Base-by-base conservation (phyloP, 2,888 invertebrate species). In the Tenodera sinensis region DNA sequence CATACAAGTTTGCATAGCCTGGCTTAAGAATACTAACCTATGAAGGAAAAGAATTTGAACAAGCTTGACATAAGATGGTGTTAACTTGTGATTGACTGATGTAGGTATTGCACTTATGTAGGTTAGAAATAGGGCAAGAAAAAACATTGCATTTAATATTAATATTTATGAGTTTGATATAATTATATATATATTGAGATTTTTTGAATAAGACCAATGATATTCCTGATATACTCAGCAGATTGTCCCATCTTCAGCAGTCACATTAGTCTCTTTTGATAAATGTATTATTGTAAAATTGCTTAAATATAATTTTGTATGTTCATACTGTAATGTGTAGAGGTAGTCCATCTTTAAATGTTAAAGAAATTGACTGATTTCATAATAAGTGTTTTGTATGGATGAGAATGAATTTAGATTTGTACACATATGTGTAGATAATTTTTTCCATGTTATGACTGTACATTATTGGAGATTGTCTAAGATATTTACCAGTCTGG, bases 241-340 rank as follows among this genome's bases (percentile, higher is more conserved):
- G 54, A 71, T 71, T 71, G 54, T 20, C 54, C 54, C 54, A 71
- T 71, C 54, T 71, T 71, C 54, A 71, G 25, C 54, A 71, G 54
- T 71, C 15, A 71, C 25, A 27, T 87, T 82, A 87, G n/a, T 87
- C n/a, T 82, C 28, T 87, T 87, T 83, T 87, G 86, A 87, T 87
- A 87, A 87, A 87, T 28, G 87, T 87, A 87, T 71, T 71, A 71
- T 83, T 87, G 87, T 87, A 87, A 82, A 87, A 87, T 83, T 82
- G 82, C 27, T 81, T 30, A 6, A 34, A 81, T 30, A 86, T 89
- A 89, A 87, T 89, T 89, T 89, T 89, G 84, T 89, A 89, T 89
- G 87, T 89, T 88, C 83, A 89, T 89, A 87, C 86, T 87, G 54
- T 84, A 88, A 84, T 88, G 85, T 88, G 87, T 83, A 82, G 30